Conservation (phyloP, 2,888 invertebrate species). For the Choreutis nemorana region DNA sequence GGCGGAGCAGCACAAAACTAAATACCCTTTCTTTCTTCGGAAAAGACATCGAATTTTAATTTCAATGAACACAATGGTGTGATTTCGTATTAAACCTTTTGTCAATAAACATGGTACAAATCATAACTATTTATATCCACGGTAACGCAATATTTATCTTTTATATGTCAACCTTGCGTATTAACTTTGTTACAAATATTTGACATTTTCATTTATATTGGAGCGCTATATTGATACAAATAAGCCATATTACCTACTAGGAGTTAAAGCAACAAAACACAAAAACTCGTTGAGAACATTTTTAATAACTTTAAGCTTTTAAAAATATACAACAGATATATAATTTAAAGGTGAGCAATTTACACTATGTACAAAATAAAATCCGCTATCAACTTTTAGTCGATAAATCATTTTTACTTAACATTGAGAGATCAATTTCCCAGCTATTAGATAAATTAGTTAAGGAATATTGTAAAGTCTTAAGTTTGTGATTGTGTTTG, state of each 20-base stretch:
- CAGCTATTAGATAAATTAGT: slow-evolving; percentile 33
- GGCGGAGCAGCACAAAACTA: slow-evolving; percentile 48
- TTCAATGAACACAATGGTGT: slow-evolving; percentile 2
- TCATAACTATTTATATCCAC: no score
- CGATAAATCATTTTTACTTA: slow-evolving; percentile 28
- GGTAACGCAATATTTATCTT: no score
- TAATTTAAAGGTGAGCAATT: slow-evolving; percentile 41
- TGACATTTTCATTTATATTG: no score
- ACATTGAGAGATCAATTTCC: slow-evolving; percentile 33
- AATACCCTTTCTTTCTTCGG: slow-evolving; percentile 54
- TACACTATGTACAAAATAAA: slow-evolving; percentile 54
- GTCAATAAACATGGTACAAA: no score
- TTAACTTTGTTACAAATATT: no score
- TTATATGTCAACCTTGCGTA: no score
- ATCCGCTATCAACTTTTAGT: slow-evolving; percentile 24
- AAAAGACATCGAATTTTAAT: slow-evolving; percentile 42
- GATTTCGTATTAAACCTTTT: no score
- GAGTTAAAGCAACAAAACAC: no score
- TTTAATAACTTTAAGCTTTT: slow-evolving; percentile 35
- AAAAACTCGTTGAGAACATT: slow-evolving; percentile 34
- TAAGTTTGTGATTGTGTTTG: slow-evolving; percentile 23
- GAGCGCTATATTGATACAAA: no score
- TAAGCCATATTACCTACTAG: no score
- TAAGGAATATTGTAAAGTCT: slow-evolving; percentile 27
- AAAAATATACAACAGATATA: slow-evolving; percentile 46